Base-by-base conservation (phyloP, 2,888 invertebrate species). In the Lepidocyrtinus sp. region DNA sequence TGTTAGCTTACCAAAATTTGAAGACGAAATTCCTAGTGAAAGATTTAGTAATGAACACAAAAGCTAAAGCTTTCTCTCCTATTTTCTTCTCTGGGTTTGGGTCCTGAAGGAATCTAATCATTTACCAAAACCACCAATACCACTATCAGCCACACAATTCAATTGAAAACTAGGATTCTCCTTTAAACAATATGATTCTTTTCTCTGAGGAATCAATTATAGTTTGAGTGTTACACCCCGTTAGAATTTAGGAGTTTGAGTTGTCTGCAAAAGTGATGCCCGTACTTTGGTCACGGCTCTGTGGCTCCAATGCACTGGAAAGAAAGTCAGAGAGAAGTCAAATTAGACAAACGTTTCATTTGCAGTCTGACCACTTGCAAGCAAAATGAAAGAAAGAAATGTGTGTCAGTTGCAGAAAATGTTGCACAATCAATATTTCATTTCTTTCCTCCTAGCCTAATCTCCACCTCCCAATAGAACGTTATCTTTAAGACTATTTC, bases 1-100 rank as follows among this genome's bases (percentile, higher is more conserved):
- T 36, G 36, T 36, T 5, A 5, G 12, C 50, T n/a, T 50, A 50
- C 50, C 50, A 50, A 50, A 50, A 50, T 50, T 50, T 50, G 50
- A 50, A 50, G 50, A 50, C 50, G 17, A 50, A 50, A 50, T 50
- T 50, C 50, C 50, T 50, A 50, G 50, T 50, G 50, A 50, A 50
- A 50, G 50, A 50, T 50, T 15, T 50, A 50, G 2, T 50, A 50
- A 50, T 50, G 50, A 50, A 50, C 50, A 50, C 50, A 50, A 50
- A 50, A 7, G 50, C 50, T 50, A 50, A 50, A 50, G 50, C 50
- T 50, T 50, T 50, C 2, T 50, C 50, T 50, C 50, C 50, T 50
- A 15, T n/a, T 12, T 12, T 17, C 50, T 50, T 50, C 50, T 12
- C 36, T 36, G 36, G 36, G 5, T 36, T 36, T 36, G 5, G 12